Evolutionary conservation across 1,140 invertebrate genomes (phyloP).

Genomic region (Drosophila mauritiana): DNA sequence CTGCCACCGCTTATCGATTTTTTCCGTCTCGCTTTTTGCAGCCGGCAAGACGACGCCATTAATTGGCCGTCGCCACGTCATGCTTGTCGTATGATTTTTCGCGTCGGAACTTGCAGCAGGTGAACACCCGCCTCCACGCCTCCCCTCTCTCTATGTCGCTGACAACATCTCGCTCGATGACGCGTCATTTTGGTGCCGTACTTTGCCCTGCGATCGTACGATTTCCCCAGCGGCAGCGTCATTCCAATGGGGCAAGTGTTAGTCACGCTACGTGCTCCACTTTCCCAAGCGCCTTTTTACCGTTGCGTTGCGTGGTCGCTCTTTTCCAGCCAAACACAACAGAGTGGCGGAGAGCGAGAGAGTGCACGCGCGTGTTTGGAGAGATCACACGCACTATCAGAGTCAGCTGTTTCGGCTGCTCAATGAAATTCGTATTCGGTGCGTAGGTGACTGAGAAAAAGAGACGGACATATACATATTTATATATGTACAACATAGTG

Average conservation of each 20-base stretch:
- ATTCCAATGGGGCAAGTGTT: conserved; percentile 31
- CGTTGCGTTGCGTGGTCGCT: conserved; percentile 21
- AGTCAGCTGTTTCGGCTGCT: conserved; percentile 41
- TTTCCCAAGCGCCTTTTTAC: conserved; percentile 37
- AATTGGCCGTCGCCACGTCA: conserved; percentile 38
- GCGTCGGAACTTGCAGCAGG: conserved; percentile 13
- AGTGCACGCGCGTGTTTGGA: conserved; percentile 5
- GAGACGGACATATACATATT: neutral
- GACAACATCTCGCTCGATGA: conserved; percentile 3
- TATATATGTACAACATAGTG: too few species aligned
- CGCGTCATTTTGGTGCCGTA: conserved; percentile 28
- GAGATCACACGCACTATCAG: conserved; percentile 44
- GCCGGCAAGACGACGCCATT: conserved; percentile 49
- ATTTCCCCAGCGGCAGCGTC: conserved; percentile 45
- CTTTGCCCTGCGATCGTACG: conserved; percentile 48
- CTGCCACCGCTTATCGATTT: conserved; percentile 39
- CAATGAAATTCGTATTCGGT: conserved; percentile 33
- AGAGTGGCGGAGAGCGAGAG: conserved; percentile 21
- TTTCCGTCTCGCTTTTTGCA: conserved; percentile 17
- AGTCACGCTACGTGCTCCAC: conserved; percentile 31
- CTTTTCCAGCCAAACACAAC: conserved; percentile 27
- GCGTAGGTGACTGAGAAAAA: conserved; percentile 12
- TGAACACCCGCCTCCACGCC: neutral
- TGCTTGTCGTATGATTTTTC: conserved; percentile 39
- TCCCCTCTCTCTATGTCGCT: neutral